These are phyloP conservation scores for Geotrypetes seraphini DNA, from an alignment of 2,797 vertebrate genomes.

Conservation along the genomic window DNA sequence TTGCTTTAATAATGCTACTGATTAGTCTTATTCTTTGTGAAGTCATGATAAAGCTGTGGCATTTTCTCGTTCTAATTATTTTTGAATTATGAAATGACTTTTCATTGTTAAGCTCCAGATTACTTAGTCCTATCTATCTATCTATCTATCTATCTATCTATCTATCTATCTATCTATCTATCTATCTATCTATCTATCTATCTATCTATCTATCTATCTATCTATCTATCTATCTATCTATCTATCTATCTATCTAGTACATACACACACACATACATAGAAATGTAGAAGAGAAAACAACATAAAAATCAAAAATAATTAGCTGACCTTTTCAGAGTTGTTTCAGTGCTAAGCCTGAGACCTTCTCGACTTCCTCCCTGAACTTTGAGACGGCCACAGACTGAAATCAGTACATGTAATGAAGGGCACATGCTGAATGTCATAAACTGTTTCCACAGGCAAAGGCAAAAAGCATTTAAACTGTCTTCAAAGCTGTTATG, in stretches of 20 bases:
- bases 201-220: too few species aligned
- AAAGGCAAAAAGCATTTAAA: constrained; percentile 36
- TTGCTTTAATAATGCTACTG: constrained; percentile 28
- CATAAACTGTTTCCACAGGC: constrained; percentile 32
- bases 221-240: too few species aligned
- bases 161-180: too few species aligned
- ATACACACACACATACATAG: constrained; percentile 12
- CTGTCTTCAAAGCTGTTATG: constrained; percentile 38
- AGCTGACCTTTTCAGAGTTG: constrained; percentile 35
- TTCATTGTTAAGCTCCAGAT: constrained; percentile 32
- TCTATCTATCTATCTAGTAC: too few species aligned
- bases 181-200: too few species aligned
- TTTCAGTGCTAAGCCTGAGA: constrained; percentile 27
- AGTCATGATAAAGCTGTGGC: not conserved
- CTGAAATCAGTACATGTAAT: constrained; percentile 33
- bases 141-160: too few species aligned
- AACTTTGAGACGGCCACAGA: constrained; percentile 25
- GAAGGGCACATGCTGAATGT: constrained; percentile 18
- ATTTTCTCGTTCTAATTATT: constrained; percentile 23
- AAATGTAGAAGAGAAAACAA: constrained; percentile 24
- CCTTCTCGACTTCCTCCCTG: constrained; percentile 29
- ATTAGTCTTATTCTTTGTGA: constrained; percentile 17
- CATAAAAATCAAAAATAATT: constrained; percentile 31
- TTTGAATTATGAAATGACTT: constrained; percentile 33
- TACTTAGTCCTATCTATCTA: constrained; percentile 47